These are phyloP conservation scores for Erpobdella octoculata DNA, from an alignment of 2,888 invertebrate species.

Conservation along the genomic window DNA sequence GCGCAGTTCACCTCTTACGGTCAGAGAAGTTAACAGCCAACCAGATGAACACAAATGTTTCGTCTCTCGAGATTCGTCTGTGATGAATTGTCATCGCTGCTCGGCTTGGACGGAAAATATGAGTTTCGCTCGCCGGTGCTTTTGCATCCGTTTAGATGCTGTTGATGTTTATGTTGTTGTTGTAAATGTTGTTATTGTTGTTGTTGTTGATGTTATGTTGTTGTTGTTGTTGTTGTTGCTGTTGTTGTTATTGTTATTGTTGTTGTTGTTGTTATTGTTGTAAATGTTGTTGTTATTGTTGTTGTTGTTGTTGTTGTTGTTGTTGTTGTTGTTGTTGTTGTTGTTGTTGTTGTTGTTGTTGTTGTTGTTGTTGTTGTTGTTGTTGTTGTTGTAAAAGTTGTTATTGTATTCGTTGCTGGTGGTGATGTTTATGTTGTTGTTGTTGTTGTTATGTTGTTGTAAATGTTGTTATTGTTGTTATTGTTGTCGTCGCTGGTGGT, in stretches of 20 bases:
- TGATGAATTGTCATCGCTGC: too few relatives aligned
- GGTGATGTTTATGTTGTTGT: not conserved
- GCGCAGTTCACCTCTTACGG: not conserved
- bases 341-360: not conserved
- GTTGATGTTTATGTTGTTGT: too few relatives aligned
- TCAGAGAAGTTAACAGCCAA: not conserved
- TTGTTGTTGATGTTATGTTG: too few relatives aligned
- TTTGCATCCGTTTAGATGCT: too few relatives aligned
- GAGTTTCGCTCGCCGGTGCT: too few relatives aligned
- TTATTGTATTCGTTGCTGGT: not conserved
- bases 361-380: not conserved
- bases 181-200: not conserved
- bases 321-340: not conserved
- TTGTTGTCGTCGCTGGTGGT: not conserved
- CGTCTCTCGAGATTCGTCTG: too few relatives aligned
- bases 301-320: not conserved
- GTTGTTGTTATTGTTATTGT: not conserved
- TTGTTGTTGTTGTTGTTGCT: not conserved
- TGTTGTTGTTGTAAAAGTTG: not conserved
- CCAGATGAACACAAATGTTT: too few relatives aligned
- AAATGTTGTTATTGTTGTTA: not conserved
- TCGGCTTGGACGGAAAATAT: too few relatives aligned
- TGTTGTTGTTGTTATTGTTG: not conserved
- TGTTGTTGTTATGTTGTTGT: not conserved
- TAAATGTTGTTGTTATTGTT: not conserved